Evolutionary conservation across 2,888 invertebrate species (phyloP), one percentile per base, ranked within the genome.

Genomic region (Apodemia arnacis): DNA sequence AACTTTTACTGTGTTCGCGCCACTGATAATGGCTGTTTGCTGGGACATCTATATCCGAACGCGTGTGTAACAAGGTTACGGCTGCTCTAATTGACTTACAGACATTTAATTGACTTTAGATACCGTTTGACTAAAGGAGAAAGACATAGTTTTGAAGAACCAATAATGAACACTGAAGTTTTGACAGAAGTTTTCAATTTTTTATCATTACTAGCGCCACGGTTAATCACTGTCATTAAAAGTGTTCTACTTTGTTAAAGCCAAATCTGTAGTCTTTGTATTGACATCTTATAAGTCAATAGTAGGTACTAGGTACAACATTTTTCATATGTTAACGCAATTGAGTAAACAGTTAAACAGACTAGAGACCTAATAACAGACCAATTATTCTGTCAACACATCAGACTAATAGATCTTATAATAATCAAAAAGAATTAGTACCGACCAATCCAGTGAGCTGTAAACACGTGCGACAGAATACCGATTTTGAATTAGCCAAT

Each of bases 1-100:
- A 97, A 97, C 97, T 97, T 97, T 97, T 97, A 96, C 96, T 94
- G 96, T 92, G 95, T 93, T 93, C 92, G 88, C 90, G 72, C 83
- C 84, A 85, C 59, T 70, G 54, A 87, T 86, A 84, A 54, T 27
- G 82, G 77, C 75, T 78, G 75, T 82, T 86, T 80, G 81, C 87
- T 69, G 88, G 79, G 72, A 82, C 84, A 81, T 88, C 84, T 87
- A 82, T 75, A 84, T 83, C 83, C 80, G 88, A 82, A 78, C 83
- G 80, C 81, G 59, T 69, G 78, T 82, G 80, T 70, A 70, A 31
- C 70, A 70, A 70, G 70, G 70, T 70, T 70, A 70, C 70, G 70
- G 18, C n/a, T 70, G 70, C 70, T 70, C 34, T 70, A 34, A 70
- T 70, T 70, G 15, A 70, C 70, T 70, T 66, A 49, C 59, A 7